Evolutionary conservation across 2,888 invertebrate species (phyloP), one percentile per base, ranked within the genome.

Genomic region (Xestia ashworthii): DNA sequence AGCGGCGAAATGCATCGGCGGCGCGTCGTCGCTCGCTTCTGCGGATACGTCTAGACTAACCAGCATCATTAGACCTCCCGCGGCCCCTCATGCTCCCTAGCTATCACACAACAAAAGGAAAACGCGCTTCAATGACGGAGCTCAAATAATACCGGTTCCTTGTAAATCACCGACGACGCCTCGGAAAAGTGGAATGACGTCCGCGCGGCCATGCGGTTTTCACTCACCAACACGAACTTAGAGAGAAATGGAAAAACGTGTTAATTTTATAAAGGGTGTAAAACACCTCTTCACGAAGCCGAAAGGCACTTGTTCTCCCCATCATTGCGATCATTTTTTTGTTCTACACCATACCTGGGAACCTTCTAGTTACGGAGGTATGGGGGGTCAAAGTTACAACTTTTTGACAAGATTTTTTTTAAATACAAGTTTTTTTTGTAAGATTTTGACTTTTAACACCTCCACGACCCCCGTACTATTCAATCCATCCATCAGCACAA

Each of bases 161-260:
- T 93, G 91, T 93, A 92, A 94, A 94, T 93, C 94, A 94, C 93
- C 93, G 93, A 95, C 94, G 93, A 95, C 93, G 93, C 94, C 91
- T 95, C 93, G 95, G 95, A 96, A 96, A 96, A 96, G 96, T 96
- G 95, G 96, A 96, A 95, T 96, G 96, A 96, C 95, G 96, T 95
- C 94, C 95, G 94, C 93, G 89, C 92, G 92, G 90, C 94, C 93
- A 94, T 93, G 94, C 92, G 92, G 93, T 95, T 96, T 96, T 96
- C 96, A 96, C 96, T 96, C 92, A 94, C 93, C 93, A 92, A 91
- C 95, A 93, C 93, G 94, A 94, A 94, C 92, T 93, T 91, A 93
- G 91, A 94, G 93, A 95, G 94, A 95, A 94, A 94, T 93, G 92
- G 93, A 94, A 93, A 94, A 93, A 94, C 93, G 87, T 91, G 93